A percentile compares a stretch with the other conserved stretches of the same genome.
Evolutionary conservation across 1,140 invertebrate species (phyloP).

Genomic region (Drosophila sulfurigaster): DNA sequence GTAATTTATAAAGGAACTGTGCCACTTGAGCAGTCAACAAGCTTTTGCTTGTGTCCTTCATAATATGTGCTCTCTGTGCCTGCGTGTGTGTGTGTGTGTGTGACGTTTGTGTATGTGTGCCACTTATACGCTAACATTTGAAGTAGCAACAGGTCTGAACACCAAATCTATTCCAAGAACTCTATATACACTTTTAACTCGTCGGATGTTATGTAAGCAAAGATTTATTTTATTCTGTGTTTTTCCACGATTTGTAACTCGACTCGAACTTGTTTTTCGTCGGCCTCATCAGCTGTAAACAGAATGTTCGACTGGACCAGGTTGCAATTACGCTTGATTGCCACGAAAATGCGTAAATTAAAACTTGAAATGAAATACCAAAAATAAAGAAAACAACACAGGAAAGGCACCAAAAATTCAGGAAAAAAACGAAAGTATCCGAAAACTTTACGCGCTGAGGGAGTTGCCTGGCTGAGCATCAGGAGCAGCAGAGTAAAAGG

Average conservation of each 20-base stretch:
- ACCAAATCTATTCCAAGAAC: not conserved
- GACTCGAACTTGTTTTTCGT: constrained; percentile 5
- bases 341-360: constrained; percentile 72
- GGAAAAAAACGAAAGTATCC: constrained; percentile 39
- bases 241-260: not conserved
- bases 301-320: constrained; percentile 16
- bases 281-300: constrained; percentile 24
- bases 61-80: constrained; percentile 36
- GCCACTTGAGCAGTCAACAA: constrained; percentile 76
- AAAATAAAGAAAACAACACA: constrained; percentile 16
- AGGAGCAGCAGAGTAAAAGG: constrained; percentile 39
- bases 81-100: constrained; percentile 11
- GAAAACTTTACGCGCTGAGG: constrained; percentile 46
- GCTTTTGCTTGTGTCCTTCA: constrained; percentile 71
- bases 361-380: constrained; percentile 57
- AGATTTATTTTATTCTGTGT: not conserved
- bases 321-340: constrained; percentile 73
- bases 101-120: constrained; percentile 25
- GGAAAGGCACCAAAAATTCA: not conserved
- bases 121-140: constrained; percentile 51
- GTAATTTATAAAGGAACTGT: constrained; percentile 56
- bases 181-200: not conserved
- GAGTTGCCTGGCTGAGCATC: constrained; percentile 13
- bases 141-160: constrained; percentile 70
- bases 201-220: not conserved